Evolutionary conservation across 2,113 vertebrate species (phyloP), one percentile per base, ranked within the genome.

Genomic region (Barbus barbus): DNA sequence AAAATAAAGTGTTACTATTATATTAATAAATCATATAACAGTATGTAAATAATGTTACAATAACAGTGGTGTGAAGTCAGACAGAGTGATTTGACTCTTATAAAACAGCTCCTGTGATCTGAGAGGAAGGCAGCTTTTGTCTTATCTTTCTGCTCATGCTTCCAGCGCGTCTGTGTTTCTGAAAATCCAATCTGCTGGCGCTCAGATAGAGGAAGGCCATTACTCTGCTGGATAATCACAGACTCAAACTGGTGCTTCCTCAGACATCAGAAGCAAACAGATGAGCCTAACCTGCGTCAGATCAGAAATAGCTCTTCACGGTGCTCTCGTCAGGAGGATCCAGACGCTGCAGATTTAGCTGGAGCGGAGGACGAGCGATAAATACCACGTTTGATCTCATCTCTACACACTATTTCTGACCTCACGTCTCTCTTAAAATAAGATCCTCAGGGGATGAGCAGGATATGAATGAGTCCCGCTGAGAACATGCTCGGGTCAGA

Each of bases 101-200:
- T n/a, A n/a, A n/a, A n/a, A n/a, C n/a, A n/a, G 20, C n/a, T 46
- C n/a, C 24, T 74, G 9, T 74, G n/a, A 63, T 18, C 1, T 20
- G 0, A 22, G 26, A 71, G 33, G n/a, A 28, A 48, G 51, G 16
- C 26, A 36, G 46, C 65, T 9, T 41, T 16, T 36, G 63, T 82
- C 33, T 58, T 36, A 36, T 69, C 22, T 6, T 58, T 69, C 31
- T 69, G 79, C 82, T 85, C 87, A 28, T 56, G 63, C 74, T 76
- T 33, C 28, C 16, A 56, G n/a, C 48, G 18, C 53, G 48, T 26
- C 72, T 74, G 8, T 74, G 22, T 48, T 16, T 0, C 13, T 0
- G 14, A 36, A 58, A 77, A 58, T 36, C 74, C 74, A 77, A 77
- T 77, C 48, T 77, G 74, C 53, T 33, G 26, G 28, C 3, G 5